Evolutionary conservation across 2,888 invertebrate genomes (phyloP), one percentile per base, ranked within the genome.

Genomic region (Calliphora vomitoria): DNA sequence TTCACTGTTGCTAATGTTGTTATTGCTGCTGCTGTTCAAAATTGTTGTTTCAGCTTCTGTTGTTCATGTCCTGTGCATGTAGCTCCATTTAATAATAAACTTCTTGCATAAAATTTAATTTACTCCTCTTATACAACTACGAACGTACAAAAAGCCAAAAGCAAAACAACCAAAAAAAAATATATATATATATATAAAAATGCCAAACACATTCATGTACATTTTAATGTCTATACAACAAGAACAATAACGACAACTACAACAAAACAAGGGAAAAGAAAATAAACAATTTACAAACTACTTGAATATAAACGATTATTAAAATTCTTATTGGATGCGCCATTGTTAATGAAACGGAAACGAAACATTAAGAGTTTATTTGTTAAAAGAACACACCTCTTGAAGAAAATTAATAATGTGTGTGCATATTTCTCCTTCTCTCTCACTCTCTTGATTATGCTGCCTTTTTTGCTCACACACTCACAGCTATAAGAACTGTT

Each of bases 61-160:
- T 74, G 80, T 75, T 60, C 41, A 81, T 78, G 72, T 58, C 80
- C 74, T 85, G 74, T 72, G 62, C 71, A 80, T 79, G 80, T 68
- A 81, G 84, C 92, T 92, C 91, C 90, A 92, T 92, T 92, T 92
- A 92, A 92, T 92, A 92, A 92, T 92, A 92, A 92, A 92, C 92
- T 92, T 91, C 91, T 86, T 83, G 85, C 86, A 88, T 91, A 90
- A 91, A 92, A 91, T 92, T 92, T 92, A 92, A 92, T 92, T 93
- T 93, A 92, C 93, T 92, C 90, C 88, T 88, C 82, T 85, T 80
- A 83, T 82, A 68, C 68, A 81, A 76, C 86, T 69, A 89, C 72
- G 41, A 62, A 79, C 11, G 20, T 15, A 85, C 58, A 81, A 55
- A 41, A 82, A 75, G 53, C 35, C 35, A 35, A 35, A 35, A 4